Conservation (phyloP, 2,797 vertebrate species). For the Pangasius mekongensis region DNA sequence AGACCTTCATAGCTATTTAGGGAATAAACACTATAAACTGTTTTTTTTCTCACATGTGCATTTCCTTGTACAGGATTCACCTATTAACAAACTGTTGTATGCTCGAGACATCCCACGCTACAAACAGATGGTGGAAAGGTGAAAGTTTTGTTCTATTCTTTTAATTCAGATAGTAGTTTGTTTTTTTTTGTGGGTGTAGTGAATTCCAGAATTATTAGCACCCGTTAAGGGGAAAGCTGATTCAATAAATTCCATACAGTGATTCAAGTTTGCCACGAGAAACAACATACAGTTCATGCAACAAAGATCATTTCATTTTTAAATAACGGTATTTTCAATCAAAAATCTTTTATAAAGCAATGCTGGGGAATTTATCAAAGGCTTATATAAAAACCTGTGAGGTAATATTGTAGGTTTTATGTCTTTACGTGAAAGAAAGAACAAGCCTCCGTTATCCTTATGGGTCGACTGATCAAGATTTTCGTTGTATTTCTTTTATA, state of each 20-base stretch:
- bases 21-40: too few species aligned
- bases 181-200: background rate
- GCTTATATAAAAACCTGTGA: background rate
- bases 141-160: background rate
- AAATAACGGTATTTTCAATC: background rate
- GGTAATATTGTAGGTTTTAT: background rate
- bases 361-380: background rate
- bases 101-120: constrained; percentile 97
- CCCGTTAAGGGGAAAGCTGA: background rate
- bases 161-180: background rate
- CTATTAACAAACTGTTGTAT: constrained; percentile 97
- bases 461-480: background rate
- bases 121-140: constrained; percentile 99
- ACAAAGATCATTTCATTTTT: background rate
- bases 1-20: background rate
- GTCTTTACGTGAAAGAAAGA: background rate
- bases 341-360: background rate
- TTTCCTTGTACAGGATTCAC: constrained; percentile 83
- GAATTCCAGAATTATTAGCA: background rate
- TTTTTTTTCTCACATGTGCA: background rate
- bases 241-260: background rate
- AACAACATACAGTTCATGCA: background rate
- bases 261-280: background rate
- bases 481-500: too few species aligned
- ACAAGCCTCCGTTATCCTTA: background rate